Percentiles rank a stretch among this genome's conserved stretches.
Evolutionary conservation across 2,113 vertebrate species (phyloP).

Genomic region (Eurystomus gularis): DNA sequence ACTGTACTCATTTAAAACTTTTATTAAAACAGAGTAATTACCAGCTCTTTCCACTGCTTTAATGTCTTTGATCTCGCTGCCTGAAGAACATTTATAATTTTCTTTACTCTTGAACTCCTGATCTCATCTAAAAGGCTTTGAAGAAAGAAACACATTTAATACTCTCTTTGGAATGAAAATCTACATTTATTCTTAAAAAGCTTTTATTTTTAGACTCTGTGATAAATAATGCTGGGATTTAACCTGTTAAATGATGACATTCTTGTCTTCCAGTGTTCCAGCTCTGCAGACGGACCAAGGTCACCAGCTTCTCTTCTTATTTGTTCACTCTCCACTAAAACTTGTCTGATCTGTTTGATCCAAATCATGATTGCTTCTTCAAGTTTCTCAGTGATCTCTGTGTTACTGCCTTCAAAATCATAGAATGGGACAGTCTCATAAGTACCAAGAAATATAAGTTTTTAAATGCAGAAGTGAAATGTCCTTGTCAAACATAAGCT

Average conservation of each 20-base stretch:
- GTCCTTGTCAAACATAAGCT: neutral
- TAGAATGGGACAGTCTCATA: neutral
- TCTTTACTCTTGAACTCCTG: slow-evolving; percentile 79
- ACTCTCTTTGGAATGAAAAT: neutral
- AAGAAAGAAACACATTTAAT: slow-evolving; percentile 30
- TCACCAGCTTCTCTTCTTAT: slow-evolving; percentile 83
- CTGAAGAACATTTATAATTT: slow-evolving; percentile 81
- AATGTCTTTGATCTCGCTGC: slow-evolving; percentile 76
- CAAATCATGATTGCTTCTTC: slow-evolving; percentile 74
- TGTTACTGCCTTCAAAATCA: slow-evolving; percentile 72
- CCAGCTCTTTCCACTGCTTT: slow-evolving; percentile 82
- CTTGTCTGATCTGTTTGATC: slow-evolving; percentile 80
- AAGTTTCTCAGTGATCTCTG: slow-evolving; percentile 76
- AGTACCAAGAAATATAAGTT: neutral
- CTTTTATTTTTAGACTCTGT: neutral
- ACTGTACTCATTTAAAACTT: neutral
- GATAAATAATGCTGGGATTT: neutral
- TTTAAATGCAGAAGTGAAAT: neutral
- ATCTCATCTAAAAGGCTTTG: slow-evolving; percentile 83
- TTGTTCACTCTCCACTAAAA: slow-evolving; percentile 81
- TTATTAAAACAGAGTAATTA: slow-evolving; percentile 39
- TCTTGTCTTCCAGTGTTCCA: slow-evolving; percentile 83
- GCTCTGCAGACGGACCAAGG: slow-evolving; percentile 79
- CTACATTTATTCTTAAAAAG: neutral
- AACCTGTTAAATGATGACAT: slow-evolving; percentile 83